Percentiles rank a stretch among this genome's conserved stretches.
These are phyloP conservation scores for Aethes cnicana DNA, from an alignment of 2,888 invertebrate species.

Conservation along the genomic window DNA sequence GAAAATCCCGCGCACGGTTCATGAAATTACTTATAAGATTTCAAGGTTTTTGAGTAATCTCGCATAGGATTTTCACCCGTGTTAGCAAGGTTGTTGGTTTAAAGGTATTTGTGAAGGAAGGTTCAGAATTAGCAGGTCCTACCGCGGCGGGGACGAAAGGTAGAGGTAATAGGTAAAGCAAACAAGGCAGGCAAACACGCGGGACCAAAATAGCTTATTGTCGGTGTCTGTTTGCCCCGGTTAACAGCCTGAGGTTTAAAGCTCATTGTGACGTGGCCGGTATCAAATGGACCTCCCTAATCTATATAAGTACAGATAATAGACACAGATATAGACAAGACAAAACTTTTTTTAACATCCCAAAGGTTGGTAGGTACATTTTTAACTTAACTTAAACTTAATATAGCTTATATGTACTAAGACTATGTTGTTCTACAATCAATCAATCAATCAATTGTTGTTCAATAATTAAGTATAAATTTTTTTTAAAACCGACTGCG, in stretches of 20 bases:
- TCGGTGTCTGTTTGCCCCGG: slow-evolving; percentile 25
- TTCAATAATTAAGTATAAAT: too few relatives aligned
- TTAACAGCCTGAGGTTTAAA: slow-evolving; percentile 24
- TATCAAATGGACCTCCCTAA: too few relatives aligned
- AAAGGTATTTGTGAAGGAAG: slow-evolving; percentile 34
- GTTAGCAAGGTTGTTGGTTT: slow-evolving; percentile 30
- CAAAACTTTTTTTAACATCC: too few relatives aligned
- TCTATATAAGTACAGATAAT: too few relatives aligned
- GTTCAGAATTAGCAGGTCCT: slow-evolving; percentile 35
- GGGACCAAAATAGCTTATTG: slow-evolving; percentile 31
- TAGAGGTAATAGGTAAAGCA: slow-evolving; percentile 32
- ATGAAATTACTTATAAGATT: not conserved
- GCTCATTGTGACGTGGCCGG: too few relatives aligned
- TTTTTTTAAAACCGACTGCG: too few relatives aligned
- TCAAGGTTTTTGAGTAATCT: not conserved
- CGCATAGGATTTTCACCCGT: slow-evolving; percentile 32
- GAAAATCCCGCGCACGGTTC: slow-evolving; percentile 21
- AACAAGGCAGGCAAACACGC: slow-evolving; percentile 25
- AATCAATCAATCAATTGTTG: too few relatives aligned
- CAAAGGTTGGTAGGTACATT: too few relatives aligned
- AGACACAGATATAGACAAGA: too few relatives aligned
- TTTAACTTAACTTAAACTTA: too few relatives aligned
- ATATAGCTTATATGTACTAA: too few relatives aligned
- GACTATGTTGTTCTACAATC: too few relatives aligned
- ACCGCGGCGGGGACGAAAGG: slow-evolving; percentile 33